A percentile compares a stretch with the other conserved stretches of the same genome.
These are phyloP conservation scores for Rhopilema esculentum DNA, from an alignment of 30 jellyfish, hydroid and myxozoan genomes.

Conservation along the genomic window DNA sequence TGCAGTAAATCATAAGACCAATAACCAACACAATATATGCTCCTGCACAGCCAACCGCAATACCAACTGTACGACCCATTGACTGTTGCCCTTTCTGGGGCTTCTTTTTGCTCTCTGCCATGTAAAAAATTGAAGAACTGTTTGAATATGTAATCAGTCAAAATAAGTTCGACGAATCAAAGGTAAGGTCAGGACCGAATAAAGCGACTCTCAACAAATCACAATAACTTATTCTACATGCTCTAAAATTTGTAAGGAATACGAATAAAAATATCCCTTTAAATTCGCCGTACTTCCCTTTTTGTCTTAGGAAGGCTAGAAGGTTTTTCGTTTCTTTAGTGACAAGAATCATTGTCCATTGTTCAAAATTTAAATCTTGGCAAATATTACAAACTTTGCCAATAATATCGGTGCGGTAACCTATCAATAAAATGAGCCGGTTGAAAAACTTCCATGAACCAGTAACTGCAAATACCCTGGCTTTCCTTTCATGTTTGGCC, in stretches of 20 bases:
- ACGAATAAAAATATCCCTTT: not conserved
- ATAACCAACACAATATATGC: conserved; percentile 88
- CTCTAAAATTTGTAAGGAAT: no score
- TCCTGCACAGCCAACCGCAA: conserved; percentile 99
- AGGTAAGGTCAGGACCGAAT: not conserved
- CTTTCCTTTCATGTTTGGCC: no score
- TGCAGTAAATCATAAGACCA: conserved; percentile 94
- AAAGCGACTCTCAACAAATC: no score
- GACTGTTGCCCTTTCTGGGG: conserved; percentile 59
- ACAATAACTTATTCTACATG: no score
- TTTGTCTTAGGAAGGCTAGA: not conserved
- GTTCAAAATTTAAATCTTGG: not conserved
- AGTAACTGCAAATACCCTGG: not conserved
- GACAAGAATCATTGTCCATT: not conserved
- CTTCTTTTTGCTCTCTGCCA: conserved; percentile 19
- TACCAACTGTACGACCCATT: conserved; percentile 94
- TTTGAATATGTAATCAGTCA: not conserved
- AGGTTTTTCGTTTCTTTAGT: not conserved
- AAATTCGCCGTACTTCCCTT: not conserved
- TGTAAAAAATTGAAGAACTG: not conserved
- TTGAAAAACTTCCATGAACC: not conserved
- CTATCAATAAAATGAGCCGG: not conserved
- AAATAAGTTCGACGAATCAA: not conserved
- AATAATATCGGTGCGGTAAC: no score
- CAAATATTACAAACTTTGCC: not conserved